These are phyloP conservation scores for Rhombomys opimus DNA, from an alignment of 2,113 vertebrate genomes.

Conservation along the genomic window DNA sequence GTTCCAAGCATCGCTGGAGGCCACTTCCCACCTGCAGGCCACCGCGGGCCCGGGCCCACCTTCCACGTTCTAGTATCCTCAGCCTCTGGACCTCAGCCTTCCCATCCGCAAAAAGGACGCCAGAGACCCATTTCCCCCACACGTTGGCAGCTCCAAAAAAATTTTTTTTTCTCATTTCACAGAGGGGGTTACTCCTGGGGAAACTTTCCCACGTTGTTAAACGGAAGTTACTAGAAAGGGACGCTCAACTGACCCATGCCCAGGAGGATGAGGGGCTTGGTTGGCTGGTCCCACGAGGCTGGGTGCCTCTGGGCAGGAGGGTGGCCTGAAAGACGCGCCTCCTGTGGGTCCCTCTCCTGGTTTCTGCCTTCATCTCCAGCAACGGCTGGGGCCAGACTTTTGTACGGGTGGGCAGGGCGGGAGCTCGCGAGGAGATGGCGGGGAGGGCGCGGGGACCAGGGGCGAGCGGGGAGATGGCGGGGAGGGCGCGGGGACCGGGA, in stretches of 20 bases:
- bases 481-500: background rate
- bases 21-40: conserved; percentile 21
- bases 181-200: background rate
- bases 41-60: background rate
- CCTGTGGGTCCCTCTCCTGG: background rate
- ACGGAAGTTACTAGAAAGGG: conserved; percentile 14
- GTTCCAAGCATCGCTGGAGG: background rate
- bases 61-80: background rate
- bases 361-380: background rate
- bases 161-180: background rate
- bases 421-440: background rate
- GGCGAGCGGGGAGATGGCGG: background rate
- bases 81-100: conserved; percentile 45
- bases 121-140: background rate
- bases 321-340: background rate
- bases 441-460: background rate
- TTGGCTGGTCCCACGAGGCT: background rate
- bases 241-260: background rate
- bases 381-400: background rate
- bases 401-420: background rate
- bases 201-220: conserved; percentile 63
- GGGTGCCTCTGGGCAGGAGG: background rate
- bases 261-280: background rate
- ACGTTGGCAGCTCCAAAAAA: background rate
- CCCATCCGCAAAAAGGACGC: conserved; percentile 32